Base-by-base conservation (phyloP, 2,113 vertebrate genomes). In the Mobula hypostoma region DNA sequence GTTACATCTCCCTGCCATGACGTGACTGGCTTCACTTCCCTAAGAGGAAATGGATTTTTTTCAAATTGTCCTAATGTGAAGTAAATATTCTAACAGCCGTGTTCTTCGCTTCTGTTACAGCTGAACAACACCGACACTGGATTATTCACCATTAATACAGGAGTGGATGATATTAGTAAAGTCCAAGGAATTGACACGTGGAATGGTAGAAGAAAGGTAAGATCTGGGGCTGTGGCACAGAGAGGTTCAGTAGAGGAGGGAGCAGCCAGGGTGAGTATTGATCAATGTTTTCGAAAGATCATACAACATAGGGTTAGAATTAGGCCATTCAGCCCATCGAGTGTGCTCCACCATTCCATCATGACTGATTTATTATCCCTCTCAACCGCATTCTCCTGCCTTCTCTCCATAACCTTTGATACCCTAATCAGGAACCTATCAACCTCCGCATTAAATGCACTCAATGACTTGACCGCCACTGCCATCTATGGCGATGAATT, bases 151-250 rank as follows among this genome's bases (percentile, higher is more conserved):
- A 97, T 99, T 29, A 95, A 97, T 95, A 98, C 98, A 0, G 99
- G 99, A 4, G 94, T 96, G 94, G 96, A 96, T 74, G 17, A 99
- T 96, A 97, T 99, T 96, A 97, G 94, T 56, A 97, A 96, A 0
- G 97, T 98, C 17, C 98, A 99, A 87, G 96, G 96, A 19, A 97
- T 99, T 3, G 98, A 99, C 91, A 97, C 95, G 0, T 99, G 99
- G 99, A 99, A 99, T 0, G 98, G 98, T 0, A 82, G 98, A 0
- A 98, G 96, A 72, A 77, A 98, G 95, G 99, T 99, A 94, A 2
- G 72, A 15, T 24, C 21, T 74, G 72, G 72, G 70, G 17, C 17
- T 74, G 70, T 17, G 66, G 70, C 17, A 24, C 24, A 24, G 24
- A 21, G 17, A 1, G 70, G 17, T 74, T 74, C 3, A 4, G 48